Evolutionary conservation across 2,113 vertebrate genomes (phyloP).

Genomic region (Gorilla gorilla): DNA sequence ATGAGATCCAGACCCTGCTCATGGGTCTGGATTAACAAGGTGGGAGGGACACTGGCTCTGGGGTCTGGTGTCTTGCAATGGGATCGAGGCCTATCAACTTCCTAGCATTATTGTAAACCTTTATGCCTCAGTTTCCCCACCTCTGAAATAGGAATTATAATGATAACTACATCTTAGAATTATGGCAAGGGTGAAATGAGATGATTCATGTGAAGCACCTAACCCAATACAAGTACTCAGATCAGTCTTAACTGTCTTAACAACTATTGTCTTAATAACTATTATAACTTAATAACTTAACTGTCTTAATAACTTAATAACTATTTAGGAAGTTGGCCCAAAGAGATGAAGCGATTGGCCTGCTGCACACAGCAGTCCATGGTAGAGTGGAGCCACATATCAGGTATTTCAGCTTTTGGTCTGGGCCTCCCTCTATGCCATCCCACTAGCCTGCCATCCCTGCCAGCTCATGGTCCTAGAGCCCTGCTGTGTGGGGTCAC

Average conservation of each 20-base stretch:
- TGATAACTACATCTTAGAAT: neutral
- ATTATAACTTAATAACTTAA: neutral
- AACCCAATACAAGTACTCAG: neutral
- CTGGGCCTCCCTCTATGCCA: neutral
- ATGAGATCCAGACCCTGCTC: neutral
- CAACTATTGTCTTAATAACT: neutral
- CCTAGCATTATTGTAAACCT: neutral
- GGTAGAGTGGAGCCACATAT: neutral
- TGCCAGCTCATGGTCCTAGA: neutral
- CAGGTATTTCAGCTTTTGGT: neutral
- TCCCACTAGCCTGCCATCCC: accelerated
- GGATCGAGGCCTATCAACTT: neutral
- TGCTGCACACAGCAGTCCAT: neutral
- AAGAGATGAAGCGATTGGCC: neutral
- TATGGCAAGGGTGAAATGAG: neutral
- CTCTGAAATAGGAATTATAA: neutral
- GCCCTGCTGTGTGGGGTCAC: neutral
- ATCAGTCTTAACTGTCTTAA: neutral
- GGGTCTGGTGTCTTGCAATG: neutral
- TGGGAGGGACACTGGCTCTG: accelerated
- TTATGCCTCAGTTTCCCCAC: neutral
- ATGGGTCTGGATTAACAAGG: too few species aligned
- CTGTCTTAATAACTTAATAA: neutral
- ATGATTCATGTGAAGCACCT: neutral
- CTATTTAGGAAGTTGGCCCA: neutral